Evolutionary conservation across 1,140 invertebrate species (phyloP), one percentile per base, ranked within the genome.

Genomic region (Drosophila orena): DNA sequence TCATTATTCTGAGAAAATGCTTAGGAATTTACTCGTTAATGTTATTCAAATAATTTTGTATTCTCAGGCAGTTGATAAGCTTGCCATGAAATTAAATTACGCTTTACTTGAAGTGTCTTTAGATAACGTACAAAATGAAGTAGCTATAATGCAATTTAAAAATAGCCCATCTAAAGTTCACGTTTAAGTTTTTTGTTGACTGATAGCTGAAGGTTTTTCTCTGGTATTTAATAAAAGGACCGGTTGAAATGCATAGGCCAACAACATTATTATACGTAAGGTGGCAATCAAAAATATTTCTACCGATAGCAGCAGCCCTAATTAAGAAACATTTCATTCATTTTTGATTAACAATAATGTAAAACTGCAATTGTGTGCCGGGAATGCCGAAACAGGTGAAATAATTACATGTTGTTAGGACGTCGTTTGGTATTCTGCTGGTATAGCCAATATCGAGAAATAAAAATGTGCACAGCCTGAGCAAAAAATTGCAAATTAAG

Each of bases 281-380:
- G 30, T 15, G 47, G 46, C 50, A 76, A 65, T 76, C 59, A 40
- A 27, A 42, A 35, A 30, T 42, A 15, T 14, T 10, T n/a, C 10
- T 27, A 20, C 2, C 58, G 14, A n/a, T n/a, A n/a, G 37, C 27
- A 12, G 24, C 37, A 20, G n/a, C n/a, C 44, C 54, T 49, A 52
- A 62, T 80, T 80, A 85, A 73, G 62, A 64, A 80, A 58, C 71
- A 80, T 14, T 60, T 62, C 77, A 85, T 85, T 57, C 77, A 81
- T 86, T 80, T 85, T 77, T 60, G 74, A 70, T 74, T 58, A 62
- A 59, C 30, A 30, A 30, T 8, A 24, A 77, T 56, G 42, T 30
- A 53, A 59, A 40, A 44, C 47, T 49, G 27, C 59, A 79, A 79
- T 66, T 85, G 73, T 73, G 81, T 54, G n/a, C 22, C 24, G 81